phyloP scores from a whole-genome alignment of 1,140 invertebrate genomes.

The Trichonephila inaurata region DNA sequence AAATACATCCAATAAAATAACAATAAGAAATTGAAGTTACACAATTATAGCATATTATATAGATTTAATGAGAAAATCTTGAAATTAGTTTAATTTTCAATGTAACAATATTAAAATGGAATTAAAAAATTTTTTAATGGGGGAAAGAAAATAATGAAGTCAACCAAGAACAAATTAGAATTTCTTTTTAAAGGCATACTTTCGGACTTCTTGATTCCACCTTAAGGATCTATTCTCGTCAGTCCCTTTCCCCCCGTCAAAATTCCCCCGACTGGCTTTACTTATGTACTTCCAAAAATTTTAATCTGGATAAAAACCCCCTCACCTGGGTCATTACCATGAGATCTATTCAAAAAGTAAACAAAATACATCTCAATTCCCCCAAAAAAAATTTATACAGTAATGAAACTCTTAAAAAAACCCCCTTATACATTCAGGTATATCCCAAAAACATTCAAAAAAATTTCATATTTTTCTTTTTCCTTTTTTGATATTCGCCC shows the following conservation, averaged over 20 bases:
- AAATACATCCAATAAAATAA: background rate
- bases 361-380: too few relatives aligned
- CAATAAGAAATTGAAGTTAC: background rate
- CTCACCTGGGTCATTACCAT: slow-evolving; percentile 79
- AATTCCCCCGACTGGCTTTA: slow-evolving; percentile 75
- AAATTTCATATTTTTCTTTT: too few relatives aligned
- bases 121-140: too few relatives aligned
- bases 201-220: slow-evolving; percentile 72
- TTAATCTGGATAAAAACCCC: slow-evolving; percentile 76
- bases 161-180: too few relatives aligned
- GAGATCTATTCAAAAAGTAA: slow-evolving; percentile 71
- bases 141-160: too few relatives aligned
- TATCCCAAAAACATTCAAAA: too few relatives aligned
- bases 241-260: slow-evolving; percentile 77
- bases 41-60: background rate
- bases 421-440: too few relatives aligned
- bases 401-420: too few relatives aligned
- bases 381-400: too few relatives aligned
- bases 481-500: too few relatives aligned
- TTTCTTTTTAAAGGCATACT: background rate
- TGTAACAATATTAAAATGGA: background rate
- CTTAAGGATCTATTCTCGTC: slow-evolving; percentile 77
- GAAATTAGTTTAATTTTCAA: too few relatives aligned
- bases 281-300: slow-evolving; percentile 75
- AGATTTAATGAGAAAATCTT: too few relatives aligned